Base-by-base conservation (phyloP, 1,140 invertebrate genomes). In the Bombus sylvicola region DNA sequence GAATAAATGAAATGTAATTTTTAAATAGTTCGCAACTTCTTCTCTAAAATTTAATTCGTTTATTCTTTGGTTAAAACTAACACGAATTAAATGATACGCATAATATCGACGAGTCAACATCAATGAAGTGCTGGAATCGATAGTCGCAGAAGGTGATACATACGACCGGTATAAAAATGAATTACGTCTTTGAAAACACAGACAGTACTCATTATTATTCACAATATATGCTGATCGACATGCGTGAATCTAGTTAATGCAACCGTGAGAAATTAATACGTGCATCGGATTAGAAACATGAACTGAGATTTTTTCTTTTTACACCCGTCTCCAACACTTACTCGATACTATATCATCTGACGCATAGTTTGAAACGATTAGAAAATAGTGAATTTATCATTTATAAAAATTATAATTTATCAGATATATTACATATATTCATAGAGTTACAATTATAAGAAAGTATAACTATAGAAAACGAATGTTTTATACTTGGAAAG, bases 161-260 rank as follows among this genome's bases (percentile, higher is more conserved):
- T 62, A 73, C 28, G 69, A 62, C 41, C 53, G n/a, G 12, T 59
- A 68, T 25, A 81, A 72, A 72, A 81, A 81, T 81, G n/a, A 12
- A 73, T 81, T 53, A 62, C 22, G 69, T 22, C 41, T 31, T 72
- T 8, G n/a, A 47, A 81, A 41, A 47, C 18, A 15, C 8, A 73
- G 34, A 47, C 8, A 31, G 22, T 25, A 3, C 37, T 59, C 53
- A 57, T 62, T 73, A n/a, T 25, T 59, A 72, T 43, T 53, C 34
- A 4, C 25, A 59, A 12, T 57, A 18, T 59, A 22, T 34, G 15
- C 34, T n/a, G 57, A 64, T 62, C 59, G 59, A 39, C 25, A n/a
- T 62, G 28, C 13, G 10, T 53, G 18, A 53, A 53, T 53, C 73
- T 18, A 73, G 31, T 34, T 57, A 75, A 75, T 75, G 43, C 31